Percentiles rank a stretch among this genome's conserved stretches.
phyloP scores from a whole-genome alignment of 2,113 vertebrate species.

The Oostethus manadensis region DNA sequence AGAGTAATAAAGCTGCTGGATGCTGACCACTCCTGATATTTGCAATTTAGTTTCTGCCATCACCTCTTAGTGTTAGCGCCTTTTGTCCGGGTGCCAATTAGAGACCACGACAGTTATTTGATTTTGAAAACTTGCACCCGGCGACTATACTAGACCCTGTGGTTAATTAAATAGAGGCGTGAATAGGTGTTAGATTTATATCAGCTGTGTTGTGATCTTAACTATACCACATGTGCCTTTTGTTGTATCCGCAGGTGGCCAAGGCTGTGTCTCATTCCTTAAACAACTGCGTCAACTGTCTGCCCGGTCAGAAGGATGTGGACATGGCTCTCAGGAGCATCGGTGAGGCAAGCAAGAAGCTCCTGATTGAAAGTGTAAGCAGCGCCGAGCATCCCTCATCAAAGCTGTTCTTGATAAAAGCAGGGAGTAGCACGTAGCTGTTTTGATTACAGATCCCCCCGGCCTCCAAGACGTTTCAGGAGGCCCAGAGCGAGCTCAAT shows the following conservation, averaged over 20 bases:
- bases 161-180: too few relatives aligned
- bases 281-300: slow-evolving; percentile 97
- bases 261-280: slow-evolving; percentile 96
- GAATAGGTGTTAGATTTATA: too few relatives aligned
- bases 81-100: too few relatives aligned
- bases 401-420: background rate
- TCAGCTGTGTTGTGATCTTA: background rate
- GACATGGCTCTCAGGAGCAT: slow-evolving; percentile 97
- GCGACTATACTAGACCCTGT: too few relatives aligned
- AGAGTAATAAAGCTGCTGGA: too few relatives aligned
- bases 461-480: slow-evolving; percentile 91
- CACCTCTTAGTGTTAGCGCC: too few relatives aligned
- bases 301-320: slow-evolving; percentile 97
- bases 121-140: too few relatives aligned
- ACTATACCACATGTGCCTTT: background rate
- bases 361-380: slow-evolving; percentile 90
- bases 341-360: slow-evolving; percentile 96
- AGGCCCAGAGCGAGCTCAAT: slow-evolving; percentile 92
- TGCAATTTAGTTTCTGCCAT: too few relatives aligned
- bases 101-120: too few relatives aligned
- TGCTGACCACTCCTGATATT: too few relatives aligned
- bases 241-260: slow-evolving; percentile 78
- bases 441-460: slow-evolving; percentile 85
- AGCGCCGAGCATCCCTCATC: background rate
- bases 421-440: background rate